Percentiles rank a stretch among this genome's conserved stretches.
phyloP scores from a whole-genome alignment of 2,888 invertebrate species.

The Lobophora halterata region DNA sequence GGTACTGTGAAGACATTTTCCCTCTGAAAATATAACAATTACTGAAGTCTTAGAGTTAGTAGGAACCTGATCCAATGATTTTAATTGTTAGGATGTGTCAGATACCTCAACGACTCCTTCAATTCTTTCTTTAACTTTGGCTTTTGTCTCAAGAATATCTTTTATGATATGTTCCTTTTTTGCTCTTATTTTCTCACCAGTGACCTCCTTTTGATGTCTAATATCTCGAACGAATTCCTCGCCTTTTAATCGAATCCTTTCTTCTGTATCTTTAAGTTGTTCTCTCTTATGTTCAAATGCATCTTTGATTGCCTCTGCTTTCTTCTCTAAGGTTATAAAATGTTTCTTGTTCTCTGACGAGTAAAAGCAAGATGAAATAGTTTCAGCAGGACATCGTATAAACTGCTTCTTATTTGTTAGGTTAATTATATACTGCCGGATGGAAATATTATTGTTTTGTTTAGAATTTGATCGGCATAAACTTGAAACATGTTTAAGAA shows the following conservation, averaged over 20 bases:
- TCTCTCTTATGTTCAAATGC: slow-evolving; percentile 83
- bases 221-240: slow-evolving; percentile 70
- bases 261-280: slow-evolving; percentile 81
- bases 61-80: not conserved
- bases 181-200: slow-evolving; percentile 71
- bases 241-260: slow-evolving; percentile 66
- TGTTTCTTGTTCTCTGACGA: slow-evolving; percentile 65
- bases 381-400: slow-evolving; percentile 37
- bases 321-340: slow-evolving; percentile 66
- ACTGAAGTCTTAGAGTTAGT: too few relatives aligned
- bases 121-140: slow-evolving; percentile 86
- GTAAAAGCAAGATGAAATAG: slow-evolving; percentile 50
- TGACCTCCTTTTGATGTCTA: slow-evolving; percentile 66
- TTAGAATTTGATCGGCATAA: slow-evolving; percentile 32
- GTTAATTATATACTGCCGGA: slow-evolving; percentile 38
- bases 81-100: not conserved
- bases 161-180: slow-evolving; percentile 84
- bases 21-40: slow-evolving; percentile 67
- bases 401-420: slow-evolving; percentile 36
- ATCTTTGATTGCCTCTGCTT: slow-evolving; percentile 75
- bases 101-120: slow-evolving; percentile 87
- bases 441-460: slow-evolving; percentile 36
- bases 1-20: slow-evolving; percentile 97
- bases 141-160: slow-evolving; percentile 86
- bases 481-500: slow-evolving; percentile 46